A percentile compares a stretch with the other conserved stretches of the same genome.
phyloP scores from a whole-genome alignment of 2,113 vertebrate genomes.

The Physeter macrocephalus region DNA sequence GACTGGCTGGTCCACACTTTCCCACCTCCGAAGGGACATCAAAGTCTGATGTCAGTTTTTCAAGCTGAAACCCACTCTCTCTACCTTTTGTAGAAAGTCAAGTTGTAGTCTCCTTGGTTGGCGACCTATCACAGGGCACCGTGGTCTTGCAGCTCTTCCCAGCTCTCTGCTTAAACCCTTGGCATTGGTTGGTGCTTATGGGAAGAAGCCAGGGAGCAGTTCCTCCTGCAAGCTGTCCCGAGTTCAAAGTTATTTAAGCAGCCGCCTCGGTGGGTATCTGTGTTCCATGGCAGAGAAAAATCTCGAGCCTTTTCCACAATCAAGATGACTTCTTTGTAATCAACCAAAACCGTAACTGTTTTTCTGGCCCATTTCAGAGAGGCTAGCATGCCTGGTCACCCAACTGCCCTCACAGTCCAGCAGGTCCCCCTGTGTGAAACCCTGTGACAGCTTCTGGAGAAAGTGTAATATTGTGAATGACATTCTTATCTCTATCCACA shows the following conservation, averaged over 20 bases:
- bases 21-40: not conserved
- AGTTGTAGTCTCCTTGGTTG: not conserved
- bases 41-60: conserved; percentile 51
- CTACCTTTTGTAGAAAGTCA: conserved; percentile 36
- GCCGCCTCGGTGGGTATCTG: not conserved
- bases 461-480: not conserved
- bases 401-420: too few relatives aligned
- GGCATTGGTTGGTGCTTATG: not conserved
- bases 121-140: not conserved
- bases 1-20: not conserved
- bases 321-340: not conserved
- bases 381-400: not conserved
- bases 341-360: not conserved
- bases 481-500: not conserved
- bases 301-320: not conserved
- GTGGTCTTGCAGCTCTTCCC: not conserved
- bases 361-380: not conserved
- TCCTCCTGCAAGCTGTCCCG: not conserved
- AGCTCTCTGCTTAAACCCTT: not conserved
- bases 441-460: not conserved
- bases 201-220: not conserved
- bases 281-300: conserved; percentile 40
- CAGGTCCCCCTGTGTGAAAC: not conserved
- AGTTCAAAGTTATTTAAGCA: not conserved
- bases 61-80: conserved; percentile 9